Conservation (phyloP, 2,888 invertebrate species). For the Adelphocoris suturalis region DNA sequence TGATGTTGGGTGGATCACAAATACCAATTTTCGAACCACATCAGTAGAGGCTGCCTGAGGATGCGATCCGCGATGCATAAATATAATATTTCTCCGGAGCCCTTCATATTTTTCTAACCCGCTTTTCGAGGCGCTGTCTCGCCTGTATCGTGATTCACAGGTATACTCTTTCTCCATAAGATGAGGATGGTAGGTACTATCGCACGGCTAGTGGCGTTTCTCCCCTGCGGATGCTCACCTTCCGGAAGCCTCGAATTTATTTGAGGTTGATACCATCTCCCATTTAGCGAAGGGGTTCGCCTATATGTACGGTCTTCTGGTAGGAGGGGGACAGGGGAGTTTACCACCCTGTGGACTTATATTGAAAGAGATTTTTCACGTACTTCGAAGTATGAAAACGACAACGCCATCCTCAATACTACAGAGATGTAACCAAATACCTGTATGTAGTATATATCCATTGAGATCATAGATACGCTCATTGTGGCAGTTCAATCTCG, state of each 20-base stretch:
- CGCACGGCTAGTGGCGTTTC: neutral
- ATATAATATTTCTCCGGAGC: neutral
- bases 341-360: no score
- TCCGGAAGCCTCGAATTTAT: conserved; percentile 4
- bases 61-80: neutral
- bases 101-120: conserved; percentile 9
- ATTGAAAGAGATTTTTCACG: no score
- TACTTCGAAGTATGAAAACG: no score
- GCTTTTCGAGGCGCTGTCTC: neutral
- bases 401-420: no score
- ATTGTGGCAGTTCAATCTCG: no score
- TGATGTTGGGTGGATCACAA: neutral
- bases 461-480: no score
- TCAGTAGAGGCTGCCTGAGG: neutral
- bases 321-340: no score
- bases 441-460: no score
- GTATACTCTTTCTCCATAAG: neutral
- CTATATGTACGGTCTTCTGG: neutral
- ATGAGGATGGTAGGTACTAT: neutral
- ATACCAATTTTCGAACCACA: neutral
- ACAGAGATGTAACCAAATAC: no score
- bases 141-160: neutral
- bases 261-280: neutral
- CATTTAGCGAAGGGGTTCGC: neutral
- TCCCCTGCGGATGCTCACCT: neutral